Evolutionary conservation across 2,797 vertebrate genomes (phyloP), one percentile per base, ranked within the genome.

Genomic region (Peromyscus melanophrys): DNA sequence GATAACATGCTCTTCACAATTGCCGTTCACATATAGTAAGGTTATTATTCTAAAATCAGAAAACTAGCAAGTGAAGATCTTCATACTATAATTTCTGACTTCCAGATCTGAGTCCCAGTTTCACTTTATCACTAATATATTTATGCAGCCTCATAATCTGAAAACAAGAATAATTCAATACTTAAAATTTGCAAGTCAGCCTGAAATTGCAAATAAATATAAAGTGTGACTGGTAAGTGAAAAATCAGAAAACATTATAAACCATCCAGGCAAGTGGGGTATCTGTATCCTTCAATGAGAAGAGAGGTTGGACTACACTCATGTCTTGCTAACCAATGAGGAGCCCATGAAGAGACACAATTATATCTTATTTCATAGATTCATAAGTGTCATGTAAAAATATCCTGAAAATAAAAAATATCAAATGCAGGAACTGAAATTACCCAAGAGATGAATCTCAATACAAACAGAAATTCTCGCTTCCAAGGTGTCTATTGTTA

Each of bases 21-120:
- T 86, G 10, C 82, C 23, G 78, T 83, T 96, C 34, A 84, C 82
- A 11, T 65, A 73, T 57, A 91, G 25, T 43, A 46, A 91, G 59
- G 10, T 73, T 57, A 73, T 16, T 95, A 69, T 84, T 57, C 25
- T 43, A 91, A 78, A 86, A 25, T 11, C 17, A 71, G 31, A 34
- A 63, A 90, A 80, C 43, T 46, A 71, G 14, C 4, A 90, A 90
- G 6, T 57, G 52, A 95, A 90, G 9, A 49, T 46, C 78, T 71
- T 11, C 17, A 63, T 75, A 89, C 19, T 21, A 4, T 69, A 52
- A 57, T 73, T 78, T 86, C 21, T 61, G 17, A 91, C 46, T 85
- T 91, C 7, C 37, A 95, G 27, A 46, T 59, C 55, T 37, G 73
- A 40, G 55, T 0, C 9, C 85, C 2, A 40, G 2, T 92, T 43